A percentile compares a stretch with the other conserved stretches of the same genome.
Conservation (phyloP, 2,113 vertebrate species). For the Hiodon tergisus region DNA sequence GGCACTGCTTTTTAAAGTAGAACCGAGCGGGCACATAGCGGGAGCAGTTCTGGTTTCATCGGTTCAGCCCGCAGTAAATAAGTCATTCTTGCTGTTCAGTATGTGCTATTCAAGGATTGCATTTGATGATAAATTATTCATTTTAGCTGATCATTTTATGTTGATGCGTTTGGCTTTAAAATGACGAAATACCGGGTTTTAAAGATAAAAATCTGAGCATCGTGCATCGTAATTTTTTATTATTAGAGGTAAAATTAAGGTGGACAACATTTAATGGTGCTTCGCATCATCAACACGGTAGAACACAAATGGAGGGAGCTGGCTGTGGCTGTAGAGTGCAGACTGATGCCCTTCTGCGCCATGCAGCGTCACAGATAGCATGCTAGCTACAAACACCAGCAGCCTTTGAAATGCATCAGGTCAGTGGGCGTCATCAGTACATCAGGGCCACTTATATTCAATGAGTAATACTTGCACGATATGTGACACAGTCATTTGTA, state of each 20-base stretch:
- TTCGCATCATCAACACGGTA: too few relatives aligned
- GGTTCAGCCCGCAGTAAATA: neutral
- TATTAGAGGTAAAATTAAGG: too few relatives aligned
- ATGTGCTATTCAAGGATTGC: neutral
- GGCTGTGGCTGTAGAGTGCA: neutral
- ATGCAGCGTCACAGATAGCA: neutral
- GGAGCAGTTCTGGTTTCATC: neutral
- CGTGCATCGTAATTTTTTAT: too few relatives aligned
- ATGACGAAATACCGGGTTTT: neutral
- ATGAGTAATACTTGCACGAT: neutral
- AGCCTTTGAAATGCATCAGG: neutral
- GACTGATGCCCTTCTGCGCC: neutral
- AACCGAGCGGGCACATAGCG: neutral
- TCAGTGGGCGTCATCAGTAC: neutral
- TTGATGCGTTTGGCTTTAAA: too few relatives aligned
- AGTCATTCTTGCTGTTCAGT: too few relatives aligned
- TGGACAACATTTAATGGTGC: too few relatives aligned
- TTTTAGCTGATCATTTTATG: neutral
- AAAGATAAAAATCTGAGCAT: neutral
- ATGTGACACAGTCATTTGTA: neutral
- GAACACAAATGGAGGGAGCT: neutral
- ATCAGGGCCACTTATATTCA: neutral
- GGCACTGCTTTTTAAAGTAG: too few relatives aligned
- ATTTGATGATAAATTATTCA: neutral
- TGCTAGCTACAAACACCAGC: neutral